Evolutionary conservation across 1,140 invertebrate genomes (phyloP), one percentile per base, ranked within the genome.

Genomic region (Apis cerana): DNA sequence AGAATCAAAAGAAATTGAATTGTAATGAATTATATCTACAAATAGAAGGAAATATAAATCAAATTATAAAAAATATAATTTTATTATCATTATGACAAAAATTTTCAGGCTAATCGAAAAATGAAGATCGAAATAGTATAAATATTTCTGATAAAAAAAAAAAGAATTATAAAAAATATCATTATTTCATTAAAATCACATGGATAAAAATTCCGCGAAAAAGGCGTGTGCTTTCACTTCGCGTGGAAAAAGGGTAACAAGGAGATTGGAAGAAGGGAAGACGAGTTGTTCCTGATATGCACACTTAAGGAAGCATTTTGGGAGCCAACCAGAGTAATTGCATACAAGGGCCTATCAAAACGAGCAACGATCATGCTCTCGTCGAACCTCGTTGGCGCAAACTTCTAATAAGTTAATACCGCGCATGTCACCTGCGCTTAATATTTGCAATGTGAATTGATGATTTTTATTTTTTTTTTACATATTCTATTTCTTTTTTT

Each of bases 261-360:
- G 61, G 58, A 27, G 68, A 43, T 62, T 15, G 23, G 76, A 62
- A 68, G 54, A 68, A 69, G 33, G 48, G 59, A 50, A 62, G 75
- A 78, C 56, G 65, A 67, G 61, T 56, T 77, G 74, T 80, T 86
- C 58, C 75, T 64, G 79, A 85, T 85, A 85, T 74, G 83, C 75
- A 85, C 83, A 79, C 71, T 85, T 88, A 88, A 88, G 86, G 83
- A 88, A 88, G 87, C 86, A 88, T 80, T 88, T 88, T 88, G 70
- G 79, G 27, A 87, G 72, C 83, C 80, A 75, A 71, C 65, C 87
- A 78, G 80, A 88, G 86, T 88, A 88, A 87, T 87, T 87, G 87
- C 87, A 87, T 85, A 87, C 79, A 78, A 80, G 86, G 74, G 75
- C 65, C 67, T 62, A 79, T 87, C 85, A 82, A 87, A 87, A 61